Conservation (phyloP, 2,113 vertebrate species). For the Falcunculus frontatus region DNA sequence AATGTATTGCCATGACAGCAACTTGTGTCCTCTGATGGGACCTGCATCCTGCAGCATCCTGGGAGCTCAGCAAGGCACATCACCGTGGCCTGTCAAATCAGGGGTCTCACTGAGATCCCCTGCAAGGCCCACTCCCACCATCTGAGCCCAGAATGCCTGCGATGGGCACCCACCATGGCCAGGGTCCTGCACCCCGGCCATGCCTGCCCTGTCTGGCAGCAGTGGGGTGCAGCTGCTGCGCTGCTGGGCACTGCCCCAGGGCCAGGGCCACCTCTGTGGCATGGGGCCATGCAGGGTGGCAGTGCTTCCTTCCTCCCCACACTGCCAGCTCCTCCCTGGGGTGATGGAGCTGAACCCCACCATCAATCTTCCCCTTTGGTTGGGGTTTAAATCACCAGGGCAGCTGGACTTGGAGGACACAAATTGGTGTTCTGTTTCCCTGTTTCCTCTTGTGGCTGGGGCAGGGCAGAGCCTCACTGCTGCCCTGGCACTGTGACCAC, state of each 20-base stretch:
- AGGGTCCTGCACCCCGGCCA: rapidly evolving
- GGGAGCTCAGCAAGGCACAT: background rate
- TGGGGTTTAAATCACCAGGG: background rate
- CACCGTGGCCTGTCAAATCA: background rate
- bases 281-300: background rate
- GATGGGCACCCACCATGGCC: rapidly evolving
- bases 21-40: background rate
- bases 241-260: background rate
- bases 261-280: background rate
- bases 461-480: background rate
- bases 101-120: background rate
- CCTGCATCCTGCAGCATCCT: background rate
- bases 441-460: too few relatives aligned
- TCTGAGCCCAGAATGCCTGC: background rate
- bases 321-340: background rate
- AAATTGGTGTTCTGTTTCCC: background rate
- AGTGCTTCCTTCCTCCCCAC: background rate
- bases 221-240: background rate
- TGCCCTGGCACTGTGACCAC: rapidly evolving
- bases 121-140: rapidly evolving
- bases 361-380: background rate
- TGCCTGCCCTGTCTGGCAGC: background rate
- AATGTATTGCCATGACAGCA: rapidly evolving
- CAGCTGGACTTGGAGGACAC: rapidly evolving
- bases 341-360: background rate